phyloP scores from a whole-genome alignment of 37 sponge, comb jelly and placozoan genomes.

The Halisarca cf. caerulea region DNA sequence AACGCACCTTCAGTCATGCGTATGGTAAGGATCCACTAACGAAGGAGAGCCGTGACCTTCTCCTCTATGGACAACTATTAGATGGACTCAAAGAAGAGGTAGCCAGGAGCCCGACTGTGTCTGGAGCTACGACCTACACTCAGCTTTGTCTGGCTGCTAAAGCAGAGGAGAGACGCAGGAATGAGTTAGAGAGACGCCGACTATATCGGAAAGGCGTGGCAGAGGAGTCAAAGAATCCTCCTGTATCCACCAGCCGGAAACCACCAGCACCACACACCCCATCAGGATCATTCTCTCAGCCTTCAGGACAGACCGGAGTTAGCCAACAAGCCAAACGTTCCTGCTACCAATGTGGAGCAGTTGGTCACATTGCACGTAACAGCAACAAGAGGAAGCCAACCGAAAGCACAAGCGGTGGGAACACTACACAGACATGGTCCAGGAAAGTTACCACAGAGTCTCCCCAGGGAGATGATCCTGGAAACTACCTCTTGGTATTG shows the following conservation, averaged over 20 bases:
- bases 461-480: too few relatives aligned
- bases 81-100: conserved; percentile 16
- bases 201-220: neutral
- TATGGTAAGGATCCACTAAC: conserved; percentile 42
- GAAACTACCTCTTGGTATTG: too few relatives aligned
- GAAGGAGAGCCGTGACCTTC: conserved; percentile 13
- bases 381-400: neutral
- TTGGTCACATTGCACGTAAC: conserved; percentile 2
- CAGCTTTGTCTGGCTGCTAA: conserved; percentile 24
- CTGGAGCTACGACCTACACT: neutral
- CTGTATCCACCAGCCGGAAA: too few relatives aligned
- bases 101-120: conserved; percentile 7
- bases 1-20: conserved; percentile 32
- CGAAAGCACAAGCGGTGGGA: too few relatives aligned
- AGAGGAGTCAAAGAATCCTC: neutral
- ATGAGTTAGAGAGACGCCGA: conserved; percentile 15
- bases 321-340: neutral
- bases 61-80: conserved; percentile 7
- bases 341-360: conserved; percentile 3
- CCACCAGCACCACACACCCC: too few relatives aligned
- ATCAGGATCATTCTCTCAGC: neutral
- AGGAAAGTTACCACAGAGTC: too few relatives aligned
- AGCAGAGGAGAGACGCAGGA: conserved; percentile 10
- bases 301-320: neutral
- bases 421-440: too few relatives aligned